A percentile compares a stretch with the other conserved stretches of the same genome.
These are phyloP conservation scores for Gasterosteus nipponicus DNA, from an alignment of 2,113 vertebrate species.

Conservation along the genomic window DNA sequence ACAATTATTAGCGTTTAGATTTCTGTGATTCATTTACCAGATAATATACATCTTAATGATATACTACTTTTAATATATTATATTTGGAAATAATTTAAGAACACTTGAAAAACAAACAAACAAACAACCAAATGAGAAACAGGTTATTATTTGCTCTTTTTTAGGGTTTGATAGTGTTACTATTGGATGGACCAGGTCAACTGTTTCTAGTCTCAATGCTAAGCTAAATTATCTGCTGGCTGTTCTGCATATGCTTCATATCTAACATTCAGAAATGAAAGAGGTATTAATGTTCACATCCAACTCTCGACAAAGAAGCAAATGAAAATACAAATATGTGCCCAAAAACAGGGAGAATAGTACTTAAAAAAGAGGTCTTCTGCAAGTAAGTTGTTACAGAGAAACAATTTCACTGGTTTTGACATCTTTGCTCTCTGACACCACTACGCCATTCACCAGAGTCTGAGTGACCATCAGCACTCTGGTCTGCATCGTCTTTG, in stretches of 20 bases:
- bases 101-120: too few relatives aligned
- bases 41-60: too few relatives aligned
- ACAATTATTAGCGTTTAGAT: too few relatives aligned
- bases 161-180: too few relatives aligned
- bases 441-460: slow-evolving; percentile 71
- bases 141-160: too few relatives aligned
- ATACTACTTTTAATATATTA: too few relatives aligned
- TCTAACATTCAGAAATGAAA: neutral
- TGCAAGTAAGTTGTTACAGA: neutral
- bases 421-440: slow-evolving; percentile 67
- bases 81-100: too few relatives aligned
- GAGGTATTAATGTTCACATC: neutral
- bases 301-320: neutral
- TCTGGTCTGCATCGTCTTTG: slow-evolving; percentile 47
- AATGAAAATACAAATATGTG: neutral
- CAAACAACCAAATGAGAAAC: too few relatives aligned
- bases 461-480: slow-evolving; percentile 71
- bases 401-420: slow-evolving; percentile 25
- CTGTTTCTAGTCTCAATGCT: neutral
- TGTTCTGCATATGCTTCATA: neutral
- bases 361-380: neutral
- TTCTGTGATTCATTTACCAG: too few relatives aligned
- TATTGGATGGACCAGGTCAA: too few relatives aligned
- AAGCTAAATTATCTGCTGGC: neutral
- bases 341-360: neutral